Evolutionary conservation across 2,888 invertebrate species (phyloP).

Genomic region (Drosophila basisetae): DNA sequence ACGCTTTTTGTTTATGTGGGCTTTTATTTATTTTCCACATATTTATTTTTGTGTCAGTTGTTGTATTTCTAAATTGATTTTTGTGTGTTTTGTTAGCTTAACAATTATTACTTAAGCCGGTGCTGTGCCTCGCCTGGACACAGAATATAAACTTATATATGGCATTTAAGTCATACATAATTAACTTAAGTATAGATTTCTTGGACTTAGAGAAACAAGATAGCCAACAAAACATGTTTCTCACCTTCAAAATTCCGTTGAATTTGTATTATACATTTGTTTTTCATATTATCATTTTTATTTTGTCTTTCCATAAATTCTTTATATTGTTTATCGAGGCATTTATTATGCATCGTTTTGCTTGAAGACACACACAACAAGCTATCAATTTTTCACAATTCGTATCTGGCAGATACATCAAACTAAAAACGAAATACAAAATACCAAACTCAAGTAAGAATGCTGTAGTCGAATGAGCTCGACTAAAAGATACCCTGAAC

Average conservation of each 20-base stretch:
- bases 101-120: constrained; percentile 12
- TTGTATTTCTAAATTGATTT: constrained; percentile 28
- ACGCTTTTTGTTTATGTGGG: constrained; percentile 36
- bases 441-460: background rate
- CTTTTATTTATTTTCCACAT: constrained; percentile 34
- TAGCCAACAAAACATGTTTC: constrained; percentile 12
- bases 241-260: background rate
- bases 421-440: constrained; percentile 44
- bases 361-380: constrained; percentile 55
- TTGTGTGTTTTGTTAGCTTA: constrained; percentile 19
- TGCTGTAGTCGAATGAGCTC: background rate
- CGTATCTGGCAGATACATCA: constrained; percentile 77
- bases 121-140: background rate
- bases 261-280: constrained; percentile 22
- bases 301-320: constrained; percentile 52
- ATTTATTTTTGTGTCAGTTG: constrained; percentile 3
- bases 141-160: background rate
- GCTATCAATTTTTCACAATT: constrained; percentile 73
- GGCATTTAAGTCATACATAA: constrained; percentile 5
- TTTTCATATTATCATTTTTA: constrained; percentile 12
- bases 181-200: background rate
- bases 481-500: background rate
- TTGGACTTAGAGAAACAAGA: constrained; percentile 2
- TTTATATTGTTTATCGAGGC: constrained; percentile 68
- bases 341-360: constrained; percentile 77